Percentiles rank a stretch among this genome's conserved stretches.
These are phyloP conservation scores for Gonocerus acuteangulatus DNA, from an alignment of 2,888 invertebrate genomes.

Conservation along the genomic window DNA sequence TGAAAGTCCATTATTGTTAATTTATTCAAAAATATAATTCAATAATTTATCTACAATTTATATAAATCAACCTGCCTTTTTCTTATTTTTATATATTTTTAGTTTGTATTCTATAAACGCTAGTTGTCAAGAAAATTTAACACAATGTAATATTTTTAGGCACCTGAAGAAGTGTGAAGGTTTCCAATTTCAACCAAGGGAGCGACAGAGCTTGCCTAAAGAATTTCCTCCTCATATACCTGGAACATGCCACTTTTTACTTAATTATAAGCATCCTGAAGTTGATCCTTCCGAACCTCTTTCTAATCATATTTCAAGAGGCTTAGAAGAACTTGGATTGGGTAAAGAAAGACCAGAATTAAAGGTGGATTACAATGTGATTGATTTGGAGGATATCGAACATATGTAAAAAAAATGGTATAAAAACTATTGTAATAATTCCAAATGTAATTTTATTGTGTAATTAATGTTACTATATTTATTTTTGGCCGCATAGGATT, in stretches of 20 bases:
- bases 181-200: constrained; percentile 67
- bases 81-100: background rate
- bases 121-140: background rate
- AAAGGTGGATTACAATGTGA: background rate
- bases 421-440: too few species aligned
- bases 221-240: constrained; percentile 71
- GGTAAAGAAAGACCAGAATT: background rate
- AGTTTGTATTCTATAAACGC: background rate
- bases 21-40: too few species aligned
- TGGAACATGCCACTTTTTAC: constrained; percentile 80
- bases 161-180: constrained; percentile 67
- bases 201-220: constrained; percentile 69
- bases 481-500: too few species aligned
- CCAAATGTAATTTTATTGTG: too few species aligned
- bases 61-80: background rate
- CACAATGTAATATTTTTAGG: constrained; percentile 52
- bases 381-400: background rate
- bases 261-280: constrained; percentile 62
- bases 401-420: too few species aligned
- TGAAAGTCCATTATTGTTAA: too few species aligned
- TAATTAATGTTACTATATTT: too few species aligned
- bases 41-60: background rate
- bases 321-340: background rate
- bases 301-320: background rate
- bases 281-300: background rate